Evolutionary conservation across 2,113 vertebrate species (phyloP).

Genomic region (Myocastor coypus): DNA sequence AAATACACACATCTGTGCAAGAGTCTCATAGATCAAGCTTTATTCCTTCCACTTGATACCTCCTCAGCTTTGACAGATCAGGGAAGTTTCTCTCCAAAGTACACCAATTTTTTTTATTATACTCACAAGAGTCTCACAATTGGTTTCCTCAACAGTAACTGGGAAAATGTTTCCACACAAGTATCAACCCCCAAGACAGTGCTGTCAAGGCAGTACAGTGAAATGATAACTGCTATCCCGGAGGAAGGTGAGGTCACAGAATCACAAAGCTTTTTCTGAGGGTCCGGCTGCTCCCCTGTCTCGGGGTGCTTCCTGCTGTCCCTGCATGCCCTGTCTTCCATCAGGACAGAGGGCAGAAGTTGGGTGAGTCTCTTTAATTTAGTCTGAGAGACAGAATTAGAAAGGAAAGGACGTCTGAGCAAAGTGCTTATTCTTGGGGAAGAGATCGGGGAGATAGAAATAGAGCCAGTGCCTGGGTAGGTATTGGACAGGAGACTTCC

Average conservation of each 20-base stretch:
- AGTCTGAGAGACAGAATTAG: neutral
- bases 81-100: neutral
- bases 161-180: neutral
- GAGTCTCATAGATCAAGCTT: neutral
- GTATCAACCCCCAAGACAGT: neutral
- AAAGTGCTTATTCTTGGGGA: neutral
- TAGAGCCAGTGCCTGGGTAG: too few species aligned
- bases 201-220: neutral
- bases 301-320: too few species aligned
- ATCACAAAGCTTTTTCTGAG: neutral
- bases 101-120: neutral
- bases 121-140: neutral
- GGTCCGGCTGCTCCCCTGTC: neutral
- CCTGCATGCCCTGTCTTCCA: neutral
- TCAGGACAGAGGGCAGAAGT: too few species aligned
- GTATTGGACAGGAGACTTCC: neutral
- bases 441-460: too few species aligned
- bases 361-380: neutral
- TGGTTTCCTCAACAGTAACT: neutral
- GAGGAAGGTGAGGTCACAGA: neutral
- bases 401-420: neutral
- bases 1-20: accelerated
- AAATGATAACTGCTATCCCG: neutral
- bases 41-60: neutral
- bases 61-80: too few species aligned